Evolutionary conservation across 2,797 vertebrate species (phyloP).

Genomic region (Merluccius polli): DNA sequence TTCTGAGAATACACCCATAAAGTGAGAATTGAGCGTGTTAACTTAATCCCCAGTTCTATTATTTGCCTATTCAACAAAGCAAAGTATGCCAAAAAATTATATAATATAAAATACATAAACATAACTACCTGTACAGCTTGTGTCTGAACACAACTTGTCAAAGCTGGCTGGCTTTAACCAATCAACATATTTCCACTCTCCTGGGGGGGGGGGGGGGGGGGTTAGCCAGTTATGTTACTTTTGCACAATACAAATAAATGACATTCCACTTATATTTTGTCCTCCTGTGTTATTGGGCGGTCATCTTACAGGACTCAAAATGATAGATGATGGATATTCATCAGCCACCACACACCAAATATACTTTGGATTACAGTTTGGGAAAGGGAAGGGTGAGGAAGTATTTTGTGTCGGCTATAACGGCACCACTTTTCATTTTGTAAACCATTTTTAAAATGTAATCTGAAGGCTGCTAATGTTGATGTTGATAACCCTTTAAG

Average conservation of each 20-base stretch:
- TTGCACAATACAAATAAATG: conserved; percentile 5
- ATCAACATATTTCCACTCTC: neutral
- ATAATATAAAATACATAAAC: neutral
- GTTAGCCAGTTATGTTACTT: neutral
- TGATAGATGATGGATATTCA: neutral
- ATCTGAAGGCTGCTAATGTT: no score
- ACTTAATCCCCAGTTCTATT: neutral
- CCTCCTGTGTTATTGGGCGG: neutral
- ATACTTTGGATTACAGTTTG: no score
- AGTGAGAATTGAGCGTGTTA: neutral
- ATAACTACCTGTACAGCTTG: neutral
- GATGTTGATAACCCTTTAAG: neutral
- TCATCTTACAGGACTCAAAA: neutral
- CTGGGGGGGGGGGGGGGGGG: neutral
- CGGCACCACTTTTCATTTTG: no score
- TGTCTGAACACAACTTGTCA: neutral
- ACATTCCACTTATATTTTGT: neutral
- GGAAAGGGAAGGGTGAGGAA: no score
- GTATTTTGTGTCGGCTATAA: neutral
- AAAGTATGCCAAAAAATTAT: neutral
- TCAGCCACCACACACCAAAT: neutral
- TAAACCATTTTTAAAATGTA: no score
- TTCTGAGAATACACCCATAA: neutral
- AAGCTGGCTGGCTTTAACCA: neutral
- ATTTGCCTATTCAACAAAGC: neutral